Percentiles rank a stretch among this genome's conserved stretches.
These are phyloP conservation scores for Hofmannophila pseudospretella DNA, from an alignment of 2,888 invertebrate species.

Conservation along the genomic window DNA sequence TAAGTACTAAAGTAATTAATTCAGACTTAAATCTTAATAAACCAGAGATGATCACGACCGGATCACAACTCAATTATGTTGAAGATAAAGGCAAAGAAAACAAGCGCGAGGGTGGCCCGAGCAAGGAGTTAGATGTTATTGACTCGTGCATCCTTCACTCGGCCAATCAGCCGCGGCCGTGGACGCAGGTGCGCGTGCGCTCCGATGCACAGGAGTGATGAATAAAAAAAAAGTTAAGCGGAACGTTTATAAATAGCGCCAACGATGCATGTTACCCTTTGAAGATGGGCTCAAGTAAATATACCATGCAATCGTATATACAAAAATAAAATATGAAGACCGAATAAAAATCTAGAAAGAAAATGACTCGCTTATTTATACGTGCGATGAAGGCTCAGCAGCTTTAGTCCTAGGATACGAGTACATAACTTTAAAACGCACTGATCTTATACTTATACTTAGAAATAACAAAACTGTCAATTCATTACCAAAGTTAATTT, in stretches of 20 bases:
- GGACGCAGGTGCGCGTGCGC: slow-evolving; percentile 54
- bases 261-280: slow-evolving; percentile 63
- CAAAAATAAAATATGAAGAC: too few species aligned
- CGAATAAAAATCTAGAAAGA: too few species aligned
- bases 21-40: slow-evolving; percentile 4
- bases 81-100: slow-evolving; percentile 53
- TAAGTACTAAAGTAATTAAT: too few species aligned
- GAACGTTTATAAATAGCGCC: slow-evolving; percentile 67
- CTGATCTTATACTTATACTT: too few species aligned
- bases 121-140: slow-evolving; percentile 54
- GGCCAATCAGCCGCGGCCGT: slow-evolving; percentile 51
- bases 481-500: too few species aligned
- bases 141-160: slow-evolving; percentile 38
- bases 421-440: too few species aligned
- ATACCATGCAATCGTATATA: too few species aligned
- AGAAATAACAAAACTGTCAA: too few species aligned
- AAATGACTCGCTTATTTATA: too few species aligned
- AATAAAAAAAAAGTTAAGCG: slow-evolving; percentile 41
- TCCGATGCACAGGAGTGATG: slow-evolving; percentile 41
- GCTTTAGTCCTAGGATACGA: too few species aligned
- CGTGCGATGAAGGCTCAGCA: too few species aligned
- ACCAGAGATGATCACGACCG: not conserved
- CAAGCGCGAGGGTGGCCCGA: slow-evolving; percentile 54
- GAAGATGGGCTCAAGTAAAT: slow-evolving; percentile 15
- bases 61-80: slow-evolving; percentile 20